Evolutionary conservation across 1,140 invertebrate species (phyloP), one percentile per base, ranked within the genome.

Genomic region (Frieseomelitta varia): DNA sequence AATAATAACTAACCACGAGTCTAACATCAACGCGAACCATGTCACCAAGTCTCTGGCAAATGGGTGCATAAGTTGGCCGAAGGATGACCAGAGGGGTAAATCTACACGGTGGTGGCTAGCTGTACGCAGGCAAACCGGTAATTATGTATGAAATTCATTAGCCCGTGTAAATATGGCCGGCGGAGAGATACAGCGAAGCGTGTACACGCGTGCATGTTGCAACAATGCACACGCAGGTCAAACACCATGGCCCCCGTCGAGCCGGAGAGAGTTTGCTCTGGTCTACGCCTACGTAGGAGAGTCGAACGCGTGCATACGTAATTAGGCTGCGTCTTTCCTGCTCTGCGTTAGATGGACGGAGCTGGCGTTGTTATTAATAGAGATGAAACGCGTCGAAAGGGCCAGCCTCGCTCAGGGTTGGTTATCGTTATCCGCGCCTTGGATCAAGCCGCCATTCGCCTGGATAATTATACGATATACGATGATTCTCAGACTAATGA

Each of bases 91-190:
- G n/a, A 30, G 51, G 24, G 47, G 27, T 19, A 14, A 27, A 39
- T 68, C 56, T 21, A 34, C 51, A 39, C 79, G 39, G 34, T 21
- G 15, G 39, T 3, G 68, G 53, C 65, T 34, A 58, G n/a, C 34
- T 72, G 78, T 2, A 58, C 67, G 53, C 53, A 30, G 53, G 56
- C 69, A 19, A 55, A 58, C 56, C 69, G 61, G 81, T 90, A 91
- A 91, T 92, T 92, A 90, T 91, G 85, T 93, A 88, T 89, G 80
- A 93, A 92, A 92, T 93, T 93, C 92, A 94, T 93, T 93, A 92
- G 91, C 87, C 79, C 79, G 79, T 90, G 88, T 90, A 91, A 91
- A 91, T 90, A 90, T 88, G 80, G 76, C 65, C 84, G 85, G n/a
- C 24, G 53, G 61, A 77, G 51, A 56, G 55, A 77, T 63, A 68